Conservation (phyloP, 2,888 invertebrate genomes). For the Epistrophe grossulariae region DNA sequence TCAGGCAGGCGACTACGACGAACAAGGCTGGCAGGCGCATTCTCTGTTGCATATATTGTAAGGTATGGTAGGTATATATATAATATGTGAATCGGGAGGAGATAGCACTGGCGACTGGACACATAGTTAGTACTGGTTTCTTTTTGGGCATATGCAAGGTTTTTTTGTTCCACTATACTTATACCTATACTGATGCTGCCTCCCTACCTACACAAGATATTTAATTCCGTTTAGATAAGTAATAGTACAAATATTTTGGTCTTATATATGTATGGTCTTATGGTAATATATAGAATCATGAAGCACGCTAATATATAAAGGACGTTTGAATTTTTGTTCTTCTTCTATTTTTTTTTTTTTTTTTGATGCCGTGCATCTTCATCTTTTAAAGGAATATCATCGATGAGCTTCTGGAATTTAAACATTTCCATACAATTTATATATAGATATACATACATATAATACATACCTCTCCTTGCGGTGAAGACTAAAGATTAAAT, state of each 20-base stretch:
- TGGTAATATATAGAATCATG: slow-evolving; percentile 68
- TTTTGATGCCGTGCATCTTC: slow-evolving; percentile 41
- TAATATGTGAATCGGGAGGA: slow-evolving; percentile 53
- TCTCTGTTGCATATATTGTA: slow-evolving; percentile 37
- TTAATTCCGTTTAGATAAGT: slow-evolving; percentile 74
- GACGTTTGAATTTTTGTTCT: slow-evolving; percentile 25
- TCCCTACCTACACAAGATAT: slow-evolving; percentile 61
- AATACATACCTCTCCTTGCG: neutral
- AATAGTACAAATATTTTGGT: slow-evolving; percentile 66
- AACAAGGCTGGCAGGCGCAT: slow-evolving; percentile 49
- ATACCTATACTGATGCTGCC: slow-evolving; percentile 3
- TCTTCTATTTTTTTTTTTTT: neutral
- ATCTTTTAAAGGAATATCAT: slow-evolving; percentile 52
- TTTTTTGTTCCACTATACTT: slow-evolving; percentile 29
- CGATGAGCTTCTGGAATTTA: slow-evolving; percentile 62
- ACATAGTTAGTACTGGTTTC: slow-evolving; percentile 68
- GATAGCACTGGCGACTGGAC: slow-evolving; percentile 25
- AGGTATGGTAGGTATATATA: slow-evolving; percentile 36
- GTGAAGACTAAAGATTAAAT: slow-evolving; percentile 53
- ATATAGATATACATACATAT: neutral
- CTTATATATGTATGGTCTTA: slow-evolving; percentile 46
- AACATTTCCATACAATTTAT: slow-evolving; percentile 61
- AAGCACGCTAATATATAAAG: slow-evolving; percentile 7
- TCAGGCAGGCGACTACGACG: slow-evolving; percentile 32
- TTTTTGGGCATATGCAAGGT: slow-evolving; percentile 73